A percentile compares a stretch with the other conserved stretches of the same genome.
Evolutionary conservation across 2,888 invertebrate genomes (phyloP).

Genomic region (Epistrophella euchroma): DNA sequence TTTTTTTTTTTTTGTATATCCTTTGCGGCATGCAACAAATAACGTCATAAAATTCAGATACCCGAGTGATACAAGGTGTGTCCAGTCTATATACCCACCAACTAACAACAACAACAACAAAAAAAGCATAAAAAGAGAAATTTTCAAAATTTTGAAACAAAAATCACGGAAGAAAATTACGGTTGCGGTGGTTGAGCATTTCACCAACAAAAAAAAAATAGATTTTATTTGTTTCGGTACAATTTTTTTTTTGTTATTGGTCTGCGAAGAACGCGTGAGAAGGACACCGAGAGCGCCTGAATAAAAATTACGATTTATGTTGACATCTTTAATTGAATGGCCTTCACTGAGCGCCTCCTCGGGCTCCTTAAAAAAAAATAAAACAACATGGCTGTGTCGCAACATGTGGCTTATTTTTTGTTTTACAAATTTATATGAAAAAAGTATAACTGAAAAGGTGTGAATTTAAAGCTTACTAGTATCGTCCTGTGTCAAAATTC

Average conservation of each 20-base stretch:
- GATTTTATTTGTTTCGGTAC: constrained; percentile 69
- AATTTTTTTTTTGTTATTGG: constrained; percentile 26
- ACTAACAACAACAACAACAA: constrained; percentile 5
- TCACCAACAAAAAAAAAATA: constrained; percentile 51
- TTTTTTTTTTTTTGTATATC: constrained; percentile 28
- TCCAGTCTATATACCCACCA: constrained; percentile 5
- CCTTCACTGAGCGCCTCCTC: constrained; percentile 71
- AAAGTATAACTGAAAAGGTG: too few relatives aligned
- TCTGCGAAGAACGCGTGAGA: constrained; percentile 48
- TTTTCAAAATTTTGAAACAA: constrained; percentile 43
- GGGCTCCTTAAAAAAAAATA: constrained; percentile 35
- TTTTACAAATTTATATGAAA: background rate
- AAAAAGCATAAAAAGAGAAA: constrained; percentile 61
- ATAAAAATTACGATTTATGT: constrained; percentile 76
- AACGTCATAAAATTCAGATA: constrained; percentile 66
- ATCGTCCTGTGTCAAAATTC: too few relatives aligned
- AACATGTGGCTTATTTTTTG: background rate
- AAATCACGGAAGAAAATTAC: constrained; percentile 69
- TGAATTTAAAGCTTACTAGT: too few relatives aligned
- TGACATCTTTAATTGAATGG: constrained; percentile 75
- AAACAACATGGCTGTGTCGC: background rate
- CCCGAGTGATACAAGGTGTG: constrained; percentile 35
- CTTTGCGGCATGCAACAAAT: constrained; percentile 66
- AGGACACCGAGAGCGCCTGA: constrained; percentile 63
- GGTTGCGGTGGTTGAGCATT: constrained; percentile 45